Conservation (phyloP, 2,797 vertebrate genomes). For the Artibeus lituratus region DNA sequence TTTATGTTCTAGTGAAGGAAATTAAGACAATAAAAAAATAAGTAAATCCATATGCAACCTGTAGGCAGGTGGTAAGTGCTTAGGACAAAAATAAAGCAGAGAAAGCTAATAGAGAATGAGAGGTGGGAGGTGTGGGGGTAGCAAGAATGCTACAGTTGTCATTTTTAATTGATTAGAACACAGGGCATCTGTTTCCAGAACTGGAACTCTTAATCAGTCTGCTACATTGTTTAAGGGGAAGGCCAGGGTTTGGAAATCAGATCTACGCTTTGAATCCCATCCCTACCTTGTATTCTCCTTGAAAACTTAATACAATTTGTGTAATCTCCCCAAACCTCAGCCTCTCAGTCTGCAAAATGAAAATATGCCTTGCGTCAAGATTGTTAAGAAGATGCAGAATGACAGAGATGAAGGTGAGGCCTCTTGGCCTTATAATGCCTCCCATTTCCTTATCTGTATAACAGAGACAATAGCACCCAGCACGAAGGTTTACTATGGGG, state of each 20-base stretch:
- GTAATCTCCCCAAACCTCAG: not conserved
- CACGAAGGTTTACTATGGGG: not conserved
- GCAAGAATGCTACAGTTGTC: not conserved
- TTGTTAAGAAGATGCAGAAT: not conserved
- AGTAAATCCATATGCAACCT: not conserved
- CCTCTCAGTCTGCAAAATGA: not conserved
- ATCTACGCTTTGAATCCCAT: not conserved
- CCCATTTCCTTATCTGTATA: not conserved
- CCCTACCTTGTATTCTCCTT: not conserved
- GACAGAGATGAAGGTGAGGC: not conserved
- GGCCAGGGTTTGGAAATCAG: not conserved
- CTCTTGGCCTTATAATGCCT: not conserved
- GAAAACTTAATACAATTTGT: not conserved
- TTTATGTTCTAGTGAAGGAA: not conserved
- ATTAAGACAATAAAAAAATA: not conserved
- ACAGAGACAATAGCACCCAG: not conserved
- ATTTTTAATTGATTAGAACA: not conserved
- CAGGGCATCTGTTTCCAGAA: not conserved
- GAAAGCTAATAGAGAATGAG: not conserved
- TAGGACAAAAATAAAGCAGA: not conserved
- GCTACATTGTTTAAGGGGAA: not conserved
- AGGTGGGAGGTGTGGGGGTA: fast-evolving
- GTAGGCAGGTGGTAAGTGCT: not conserved
- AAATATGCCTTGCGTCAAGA: not conserved
- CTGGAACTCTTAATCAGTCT: not conserved